phyloP scores from a whole-genome alignment of 2,113 vertebrate species.

The Oenanthe melanoleuca region DNA sequence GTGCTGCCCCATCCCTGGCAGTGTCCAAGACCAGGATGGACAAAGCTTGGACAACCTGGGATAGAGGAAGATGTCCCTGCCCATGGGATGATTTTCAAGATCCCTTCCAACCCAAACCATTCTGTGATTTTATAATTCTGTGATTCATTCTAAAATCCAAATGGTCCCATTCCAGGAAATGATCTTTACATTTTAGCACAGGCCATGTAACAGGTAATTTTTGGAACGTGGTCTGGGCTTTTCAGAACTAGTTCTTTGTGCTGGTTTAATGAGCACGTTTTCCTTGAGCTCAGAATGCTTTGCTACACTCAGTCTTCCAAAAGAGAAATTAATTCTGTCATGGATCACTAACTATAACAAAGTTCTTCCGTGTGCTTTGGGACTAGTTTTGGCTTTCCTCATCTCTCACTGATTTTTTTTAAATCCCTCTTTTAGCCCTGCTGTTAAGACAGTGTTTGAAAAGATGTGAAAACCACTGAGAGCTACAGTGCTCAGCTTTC shows the following conservation, averaged over 20 bases:
- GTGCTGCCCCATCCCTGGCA: not conserved
- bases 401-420: not conserved
- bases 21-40: not conserved
- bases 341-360: not conserved
- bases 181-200: not conserved
- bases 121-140: not conserved
- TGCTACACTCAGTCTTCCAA: not conserved
- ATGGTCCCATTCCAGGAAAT: not conserved
- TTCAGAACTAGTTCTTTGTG: not conserved
- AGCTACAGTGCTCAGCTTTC: not conserved
- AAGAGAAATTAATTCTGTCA: not conserved
- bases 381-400: not conserved
- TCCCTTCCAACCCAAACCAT: not conserved
- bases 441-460: not conserved
- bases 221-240: not conserved
- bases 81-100: not conserved
- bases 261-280: not conserved
- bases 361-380: not conserved
- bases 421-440: not conserved
- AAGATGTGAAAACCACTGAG: slow-evolving; percentile 32
- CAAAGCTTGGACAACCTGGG: not conserved
- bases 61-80: not conserved
- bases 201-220: not conserved
- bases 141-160: not conserved
- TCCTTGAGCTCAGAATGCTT: not conserved